Base-by-base conservation (phyloP, 2,113 vertebrate genomes). In the Scartelaos histophorus region DNA sequence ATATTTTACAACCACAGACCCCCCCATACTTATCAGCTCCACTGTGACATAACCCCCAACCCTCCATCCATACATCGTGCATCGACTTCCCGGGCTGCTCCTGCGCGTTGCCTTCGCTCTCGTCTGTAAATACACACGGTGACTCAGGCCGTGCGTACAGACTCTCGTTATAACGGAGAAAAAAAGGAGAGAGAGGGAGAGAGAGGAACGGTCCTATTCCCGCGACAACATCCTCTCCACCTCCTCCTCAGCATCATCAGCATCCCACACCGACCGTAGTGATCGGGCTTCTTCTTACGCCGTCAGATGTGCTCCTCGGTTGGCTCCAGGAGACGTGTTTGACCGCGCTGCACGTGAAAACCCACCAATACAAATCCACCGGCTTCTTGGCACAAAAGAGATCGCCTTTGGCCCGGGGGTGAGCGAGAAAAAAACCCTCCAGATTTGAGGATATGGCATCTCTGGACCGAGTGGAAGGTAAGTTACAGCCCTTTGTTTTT, bases 401-500 rank as follows among this genome's bases (percentile, higher is more conserved):
- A 75, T 74, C 79, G 78, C 84, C 3, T 71, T 56, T 2, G 2
- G 53, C 53, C 17, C 7, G 54, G 70, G 74, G 79, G 38, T 71
- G 71, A 70, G 79, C 38, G 78, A n/a, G 25, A 22, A 56, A 56
- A 16, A 56, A 71, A n/a, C n/a, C 62, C 24, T 22, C 58, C 70
- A 24, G 82, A 64, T 74, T 75, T n/a, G 13, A 54, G 47, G 65
- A 58, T 66, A 77, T 93, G 92, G 85, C 79, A 88, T 84, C 81
- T 67, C 73, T 60, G 80, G 84, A 90, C 80, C 86, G 76, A 87
- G 89, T 88, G 61, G 5, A 78, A 56, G 80, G 93, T 94, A 81
- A 94, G 93, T 93, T 87, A 17, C 68, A 56, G 3, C 25, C 54
- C 70, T 77, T 64, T 64, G 61, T 64, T 64, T 29, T 38, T 66